Evolutionary conservation across 2,888 invertebrate species (phyloP).

Genomic region (Sepiola atlantica): DNA sequence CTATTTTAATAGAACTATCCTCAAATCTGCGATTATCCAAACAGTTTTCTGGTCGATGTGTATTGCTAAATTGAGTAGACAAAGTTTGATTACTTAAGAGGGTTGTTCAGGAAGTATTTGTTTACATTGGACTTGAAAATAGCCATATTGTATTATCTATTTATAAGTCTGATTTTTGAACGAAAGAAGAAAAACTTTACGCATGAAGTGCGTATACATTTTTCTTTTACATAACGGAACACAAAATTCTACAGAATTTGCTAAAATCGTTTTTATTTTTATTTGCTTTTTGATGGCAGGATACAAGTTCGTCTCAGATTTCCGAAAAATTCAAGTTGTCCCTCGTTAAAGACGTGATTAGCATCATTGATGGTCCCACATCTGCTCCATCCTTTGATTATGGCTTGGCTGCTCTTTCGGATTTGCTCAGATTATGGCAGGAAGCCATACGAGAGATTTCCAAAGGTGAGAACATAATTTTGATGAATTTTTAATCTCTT

Average conservation of each 20-base stretch:
- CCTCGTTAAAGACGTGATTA: slow-evolving; percentile 58
- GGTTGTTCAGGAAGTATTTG: no score
- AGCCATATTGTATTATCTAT: no score
- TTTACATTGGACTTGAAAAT: no score
- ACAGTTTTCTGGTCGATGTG: no score
- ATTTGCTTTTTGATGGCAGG: not conserved
- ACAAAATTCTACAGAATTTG: not conserved
- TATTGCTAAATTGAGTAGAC: no score
- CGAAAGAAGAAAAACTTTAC: no score
- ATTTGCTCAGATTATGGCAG: slow-evolving; percentile 55
- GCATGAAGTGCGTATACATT: no score
- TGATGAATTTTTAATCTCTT: not conserved
- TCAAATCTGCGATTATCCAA: no score
- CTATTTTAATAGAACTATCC: no score
- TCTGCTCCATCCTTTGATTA: slow-evolving; percentile 53
- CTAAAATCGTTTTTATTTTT: not conserved
- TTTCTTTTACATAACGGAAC: no score
- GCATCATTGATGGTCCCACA: slow-evolving; percentile 55
- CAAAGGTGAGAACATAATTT: slow-evolving; percentile 21
- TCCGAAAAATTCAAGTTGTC: slow-evolving; percentile 55
- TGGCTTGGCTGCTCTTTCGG: slow-evolving; percentile 59
- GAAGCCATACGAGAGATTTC: slow-evolving; percentile 52
- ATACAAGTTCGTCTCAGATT: not conserved
- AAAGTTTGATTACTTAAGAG: no score
- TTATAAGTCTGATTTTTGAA: no score